Evolutionary conservation across 2,113 vertebrate genomes (phyloP), one percentile per base, ranked within the genome.

Genomic region (crab-eating macaque (Macaca fascicularis)): DNA sequence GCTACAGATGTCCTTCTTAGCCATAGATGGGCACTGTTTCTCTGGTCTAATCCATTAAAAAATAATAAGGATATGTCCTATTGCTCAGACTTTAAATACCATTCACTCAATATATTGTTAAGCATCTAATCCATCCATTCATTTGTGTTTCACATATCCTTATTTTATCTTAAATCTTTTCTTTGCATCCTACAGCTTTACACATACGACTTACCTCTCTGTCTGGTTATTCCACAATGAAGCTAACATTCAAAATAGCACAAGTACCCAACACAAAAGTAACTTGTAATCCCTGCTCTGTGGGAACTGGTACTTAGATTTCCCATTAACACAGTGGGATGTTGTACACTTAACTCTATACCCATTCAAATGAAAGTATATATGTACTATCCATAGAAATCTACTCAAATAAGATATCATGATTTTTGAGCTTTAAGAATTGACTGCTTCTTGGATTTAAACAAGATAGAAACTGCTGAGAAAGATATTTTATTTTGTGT

Each of bases 301-400:
- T 84, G 76, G 95, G 93, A 96, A 81, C n/a, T 82, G 76, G 38
- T 93, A 52, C 82, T 97, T 97, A 84, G 64, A 72, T 27, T 90
- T 96, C 57, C 90, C 95, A 98, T 97, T 98, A 97, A 91, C 95
- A 83, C 97, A 96, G 97, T 87, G 55, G 91, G 97, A 94, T 93
- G 67, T 83, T 89, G 70, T 22, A 64, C 35, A 55, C 70, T 97
- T 93, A 92, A 94, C 81, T 97, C 52, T 48, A 45, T 16, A 27
- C 81, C 64, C 61, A 67, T 93, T 89, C 76, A 43, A 93, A 95
- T 75, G 78, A 96, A 81, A 89, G 76, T 64, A 50, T 80, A 20
- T 48, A 52, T 67, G 8, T 23, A 48, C 12, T 84, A 59, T 90
- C 55, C 70, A 64, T 11, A 91, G 40, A 93, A 96, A 88, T 85